These are phyloP conservation scores for Fringilla coelebs DNA, from an alignment of 2,797 vertebrate species.

Conservation along the genomic window DNA sequence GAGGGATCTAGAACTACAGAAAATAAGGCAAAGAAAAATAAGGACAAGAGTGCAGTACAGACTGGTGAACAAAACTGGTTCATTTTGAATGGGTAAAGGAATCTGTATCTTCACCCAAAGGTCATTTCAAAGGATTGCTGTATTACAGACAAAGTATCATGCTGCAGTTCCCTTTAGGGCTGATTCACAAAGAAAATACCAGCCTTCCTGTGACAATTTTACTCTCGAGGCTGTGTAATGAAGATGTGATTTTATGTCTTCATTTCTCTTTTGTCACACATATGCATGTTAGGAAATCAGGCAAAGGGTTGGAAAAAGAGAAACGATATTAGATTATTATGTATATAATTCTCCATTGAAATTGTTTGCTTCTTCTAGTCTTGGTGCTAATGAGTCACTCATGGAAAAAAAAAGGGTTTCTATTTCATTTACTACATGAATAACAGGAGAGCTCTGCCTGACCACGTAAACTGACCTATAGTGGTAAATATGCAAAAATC, in stretches of 20 bases:
- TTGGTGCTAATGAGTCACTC: neutral
- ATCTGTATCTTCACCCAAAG: neutral
- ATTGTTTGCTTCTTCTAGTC: neutral
- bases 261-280: rapidly evolving
- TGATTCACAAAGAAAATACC: neutral
- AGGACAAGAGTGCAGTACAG: neutral
- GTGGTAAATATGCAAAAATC: neutral
- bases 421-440: neutral
- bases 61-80: neutral
- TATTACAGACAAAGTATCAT: neutral
- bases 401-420: neutral
- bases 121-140: neutral
- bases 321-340: neutral
- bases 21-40: neutral
- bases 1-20: neutral
- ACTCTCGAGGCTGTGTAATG: neutral
- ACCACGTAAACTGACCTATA: neutral
- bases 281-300: neutral
- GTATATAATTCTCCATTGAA: neutral
- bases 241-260: neutral
- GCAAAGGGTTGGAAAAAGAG: neutral
- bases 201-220: neutral
- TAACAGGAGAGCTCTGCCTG: neutral
- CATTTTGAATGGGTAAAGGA: neutral
- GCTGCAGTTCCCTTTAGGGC: neutral